phyloP scores from a whole-genome alignment of 2,113 vertebrate species.

The Ia io region DNA sequence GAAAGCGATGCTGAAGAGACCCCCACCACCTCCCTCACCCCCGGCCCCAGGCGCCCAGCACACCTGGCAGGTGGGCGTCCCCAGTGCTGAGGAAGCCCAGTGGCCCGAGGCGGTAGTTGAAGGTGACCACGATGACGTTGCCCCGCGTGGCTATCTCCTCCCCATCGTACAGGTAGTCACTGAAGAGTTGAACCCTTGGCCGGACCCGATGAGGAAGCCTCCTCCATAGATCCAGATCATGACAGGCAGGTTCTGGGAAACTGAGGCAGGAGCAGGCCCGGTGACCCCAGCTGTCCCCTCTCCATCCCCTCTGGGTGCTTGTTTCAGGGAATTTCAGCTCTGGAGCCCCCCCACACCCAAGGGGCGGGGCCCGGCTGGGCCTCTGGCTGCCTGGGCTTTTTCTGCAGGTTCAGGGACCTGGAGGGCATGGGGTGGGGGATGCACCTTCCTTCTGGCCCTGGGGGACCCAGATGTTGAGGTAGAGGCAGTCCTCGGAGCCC shows the following conservation, averaged over 20 bases:
- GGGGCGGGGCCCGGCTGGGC: rapidly evolving
- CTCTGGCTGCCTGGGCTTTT: neutral
- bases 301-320: rapidly evolving
- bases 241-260: slow-evolving; percentile 89
- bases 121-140: slow-evolving; percentile 92
- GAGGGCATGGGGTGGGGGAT: neutral
- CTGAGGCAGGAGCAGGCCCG: slow-evolving; percentile 63
- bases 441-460: slow-evolving; percentile 80
- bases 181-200: slow-evolving; percentile 88
- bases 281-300: rapidly evolving
- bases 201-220: slow-evolving; percentile 85
- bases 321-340: neutral
- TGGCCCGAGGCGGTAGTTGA: slow-evolving; percentile 92
- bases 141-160: slow-evolving; percentile 91
- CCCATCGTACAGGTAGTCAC: slow-evolving; percentile 90
- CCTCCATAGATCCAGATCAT: slow-evolving; percentile 95
- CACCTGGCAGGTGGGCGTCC: slow-evolving; percentile 86
- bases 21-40: neutral
- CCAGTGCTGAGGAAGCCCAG: slow-evolving; percentile 96
- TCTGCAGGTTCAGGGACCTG: rapidly evolving
- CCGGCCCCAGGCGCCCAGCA: rapidly evolving
- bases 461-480: slow-evolving; percentile 97
- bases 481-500: slow-evolving; percentile 92
- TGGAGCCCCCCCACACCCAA: too few relatives aligned
- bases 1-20: rapidly evolving